phyloP scores from a whole-genome alignment of 2,888 invertebrate genomes.

The Lithophane semibrunnea region DNA sequence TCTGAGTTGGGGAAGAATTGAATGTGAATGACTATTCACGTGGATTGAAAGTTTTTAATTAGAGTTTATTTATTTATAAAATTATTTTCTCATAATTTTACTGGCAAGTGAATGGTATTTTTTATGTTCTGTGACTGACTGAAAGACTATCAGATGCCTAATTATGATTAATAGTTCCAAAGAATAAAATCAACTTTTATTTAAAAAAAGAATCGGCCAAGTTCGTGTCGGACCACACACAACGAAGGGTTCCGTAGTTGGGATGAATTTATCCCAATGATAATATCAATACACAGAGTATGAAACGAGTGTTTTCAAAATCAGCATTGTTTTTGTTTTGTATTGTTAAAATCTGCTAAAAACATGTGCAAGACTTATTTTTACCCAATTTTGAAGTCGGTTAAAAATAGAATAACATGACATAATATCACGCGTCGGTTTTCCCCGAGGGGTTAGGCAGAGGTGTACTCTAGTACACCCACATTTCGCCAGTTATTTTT shows the following conservation, averaged over 20 bases:
- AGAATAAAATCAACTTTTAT: background rate
- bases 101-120: background rate
- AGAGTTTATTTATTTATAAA: background rate
- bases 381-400: background rate
- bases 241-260: too few relatives aligned
- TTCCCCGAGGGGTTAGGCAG: too few relatives aligned
- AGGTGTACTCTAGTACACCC: too few relatives aligned
- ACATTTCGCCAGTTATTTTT: too few relatives aligned
- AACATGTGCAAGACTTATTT: background rate
- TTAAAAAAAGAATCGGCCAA: background rate
- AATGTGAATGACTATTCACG: slow-evolving; percentile 31
- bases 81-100: background rate
- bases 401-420: background rate
- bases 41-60: slow-evolving; percentile 6
- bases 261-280: too few relatives aligned
- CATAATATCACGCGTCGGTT: too few relatives aligned
- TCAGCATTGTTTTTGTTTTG: too few relatives aligned
- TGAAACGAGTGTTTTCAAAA: too few relatives aligned
- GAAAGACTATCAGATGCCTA: background rate
- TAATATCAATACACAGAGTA: background rate
- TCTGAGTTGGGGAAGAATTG: slow-evolving; percentile 14
- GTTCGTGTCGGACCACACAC: too few relatives aligned
- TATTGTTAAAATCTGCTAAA: background rate
- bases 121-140: background rate
- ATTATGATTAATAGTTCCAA: background rate